These are phyloP conservation scores for Gymnarchus niloticus DNA, from an alignment of 2,113 vertebrate genomes.

Conservation along the genomic window DNA sequence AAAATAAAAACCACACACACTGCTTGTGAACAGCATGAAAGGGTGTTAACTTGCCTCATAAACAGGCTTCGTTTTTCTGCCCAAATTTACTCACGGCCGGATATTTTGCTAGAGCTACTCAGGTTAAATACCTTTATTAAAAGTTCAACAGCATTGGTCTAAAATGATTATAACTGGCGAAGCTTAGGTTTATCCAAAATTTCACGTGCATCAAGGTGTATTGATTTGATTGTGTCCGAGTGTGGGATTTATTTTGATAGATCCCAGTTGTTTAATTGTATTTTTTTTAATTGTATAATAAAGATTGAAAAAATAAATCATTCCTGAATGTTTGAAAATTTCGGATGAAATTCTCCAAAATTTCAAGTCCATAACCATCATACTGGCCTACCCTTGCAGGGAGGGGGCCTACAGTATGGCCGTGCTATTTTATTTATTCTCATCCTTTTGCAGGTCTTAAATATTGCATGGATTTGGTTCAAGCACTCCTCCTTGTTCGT, in stretches of 20 bases:
- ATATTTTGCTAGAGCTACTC: neutral
- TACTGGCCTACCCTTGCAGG: neutral
- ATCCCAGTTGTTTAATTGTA: too few species aligned
- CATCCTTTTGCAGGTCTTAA: slow-evolving; percentile 38
- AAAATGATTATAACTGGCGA: neutral
- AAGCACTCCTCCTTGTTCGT: neutral
- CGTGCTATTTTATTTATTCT: slow-evolving; percentile 55
- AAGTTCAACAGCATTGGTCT: neutral
- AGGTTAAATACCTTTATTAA: neutral
- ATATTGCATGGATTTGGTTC: slow-evolving; percentile 35
- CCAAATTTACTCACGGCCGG: neutral
- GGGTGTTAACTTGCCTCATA: neutral
- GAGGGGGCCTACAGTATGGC: slow-evolving; percentile 36
- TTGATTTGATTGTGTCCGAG: too few species aligned
- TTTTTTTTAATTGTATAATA: too few species aligned
- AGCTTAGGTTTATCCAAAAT: neutral
- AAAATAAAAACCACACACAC: too few species aligned
- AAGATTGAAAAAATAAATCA: too few species aligned
- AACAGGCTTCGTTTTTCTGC: neutral
- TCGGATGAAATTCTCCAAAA: too few species aligned
- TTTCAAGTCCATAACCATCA: neutral
- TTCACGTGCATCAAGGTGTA: neutral
- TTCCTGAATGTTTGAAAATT: too few species aligned
- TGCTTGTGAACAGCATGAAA: neutral
- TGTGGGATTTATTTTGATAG: too few species aligned